Base-by-base conservation (phyloP, 2,113 vertebrate genomes). In the Trogon melanurus region DNA sequence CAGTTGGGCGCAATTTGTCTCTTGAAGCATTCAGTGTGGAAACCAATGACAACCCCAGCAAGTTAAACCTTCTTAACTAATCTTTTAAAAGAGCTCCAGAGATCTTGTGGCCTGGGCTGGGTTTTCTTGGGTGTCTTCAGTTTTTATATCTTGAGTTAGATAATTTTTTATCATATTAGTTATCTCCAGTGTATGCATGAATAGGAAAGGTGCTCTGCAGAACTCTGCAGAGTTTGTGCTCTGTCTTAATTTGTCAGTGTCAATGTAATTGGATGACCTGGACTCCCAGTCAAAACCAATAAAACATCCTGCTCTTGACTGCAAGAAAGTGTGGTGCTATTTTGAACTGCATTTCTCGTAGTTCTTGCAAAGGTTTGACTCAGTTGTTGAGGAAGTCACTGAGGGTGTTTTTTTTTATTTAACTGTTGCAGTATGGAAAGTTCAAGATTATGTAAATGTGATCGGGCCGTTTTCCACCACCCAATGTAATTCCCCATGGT, bases 161-260 rank as follows among this genome's bases (percentile, higher is more conserved):
- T 88, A 80, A 86, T 74, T 70, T 92, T 32, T 93, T 21, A 81
- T 86, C 75, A 32, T 84, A 53, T 88, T 34, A 84, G 93, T 45
- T 67, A 13, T 36, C 38, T 74, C 53, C 84, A 60, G 25, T 2
- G 0, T 54, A 60, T 79, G 17, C 56, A 74, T 60, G 18, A 71
- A 29, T 93, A 86, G 34, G 44, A 84, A 92, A 81, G 44, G 38
- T 45, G 22, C 44, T 74, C 26, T 81, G 79, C 56, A 71, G 76
- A 86, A 62, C 60, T 60, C 41, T 88, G 51, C 0, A 0, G 11
- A 27, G 5, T 84, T 89, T 91, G 48, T 81, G 53, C 61, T 91
- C 44, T 74, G 34, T 90, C 79, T 74, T 67, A 67, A 89, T 93
- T 88, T 91, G 72, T 92, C 76, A 78, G 2, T 86, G 86, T 93